These are phyloP conservation scores for Exaiptasia diaphana DNA, from an alignment of 64 coral and sea anemone species.

Conservation along the genomic window DNA sequence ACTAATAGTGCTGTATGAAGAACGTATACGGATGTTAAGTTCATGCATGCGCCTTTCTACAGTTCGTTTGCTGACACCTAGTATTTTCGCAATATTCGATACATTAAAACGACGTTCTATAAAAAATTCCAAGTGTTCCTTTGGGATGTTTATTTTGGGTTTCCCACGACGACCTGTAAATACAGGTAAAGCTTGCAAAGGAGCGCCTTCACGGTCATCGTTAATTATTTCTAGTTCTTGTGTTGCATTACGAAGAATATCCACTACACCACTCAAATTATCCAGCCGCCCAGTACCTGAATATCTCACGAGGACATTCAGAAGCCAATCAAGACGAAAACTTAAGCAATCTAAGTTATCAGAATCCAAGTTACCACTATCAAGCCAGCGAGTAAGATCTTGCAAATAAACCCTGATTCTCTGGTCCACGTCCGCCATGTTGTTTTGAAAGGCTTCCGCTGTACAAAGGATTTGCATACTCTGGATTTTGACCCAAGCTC, in stretches of 20 bases:
- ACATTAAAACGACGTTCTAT: conserved; percentile 37
- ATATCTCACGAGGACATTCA: conserved; percentile 42
- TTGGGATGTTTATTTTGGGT: conserved; percentile 29
- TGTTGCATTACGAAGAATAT: conserved; percentile 28
- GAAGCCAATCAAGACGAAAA: conserved; percentile 23
- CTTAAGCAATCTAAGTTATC: conserved; percentile 13
- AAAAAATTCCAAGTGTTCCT: conserved; percentile 20
- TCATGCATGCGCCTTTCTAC: conserved; percentile 34
- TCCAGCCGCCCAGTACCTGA: neutral
- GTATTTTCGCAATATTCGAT: conserved; percentile 27
- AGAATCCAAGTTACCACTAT: conserved; percentile 17
- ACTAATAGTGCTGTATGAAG: conserved; percentile 24
- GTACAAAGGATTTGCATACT: too few species aligned
- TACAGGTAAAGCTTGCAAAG: conserved; percentile 6
- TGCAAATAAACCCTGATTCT: conserved; percentile 12
- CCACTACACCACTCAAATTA: neutral
- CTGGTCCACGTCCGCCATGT: too few species aligned
- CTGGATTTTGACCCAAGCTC: too few species aligned
- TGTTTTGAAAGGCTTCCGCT: too few species aligned
- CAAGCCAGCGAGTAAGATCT: conserved; percentile 23
- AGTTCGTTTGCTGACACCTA: conserved; percentile 31
- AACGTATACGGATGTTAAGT: neutral
- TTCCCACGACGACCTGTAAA: conserved; percentile 17
- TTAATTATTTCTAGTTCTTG: conserved; percentile 3
- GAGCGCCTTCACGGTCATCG: neutral